phyloP scores from a whole-genome alignment of 2,797 vertebrate species.

The Odontamblyopus rebecca region DNA sequence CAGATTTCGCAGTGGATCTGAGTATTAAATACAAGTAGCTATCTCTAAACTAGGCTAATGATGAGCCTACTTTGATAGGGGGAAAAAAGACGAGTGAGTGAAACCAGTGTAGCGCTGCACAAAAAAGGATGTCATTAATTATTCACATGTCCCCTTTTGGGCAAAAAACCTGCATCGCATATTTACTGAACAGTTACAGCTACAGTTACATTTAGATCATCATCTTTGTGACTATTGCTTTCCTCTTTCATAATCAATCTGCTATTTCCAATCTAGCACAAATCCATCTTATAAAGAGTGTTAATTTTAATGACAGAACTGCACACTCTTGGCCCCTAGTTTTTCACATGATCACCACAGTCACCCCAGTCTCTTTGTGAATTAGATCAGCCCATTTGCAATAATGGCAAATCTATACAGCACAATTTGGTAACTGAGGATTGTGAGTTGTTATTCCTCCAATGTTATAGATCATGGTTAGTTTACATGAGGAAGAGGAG shows the following conservation, averaged over 20 bases:
- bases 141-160: background rate
- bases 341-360: background rate
- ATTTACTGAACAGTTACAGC: background rate
- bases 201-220: background rate
- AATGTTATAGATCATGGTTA: background rate
- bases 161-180: background rate
- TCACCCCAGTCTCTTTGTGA: background rate
- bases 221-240: background rate
- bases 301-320: background rate
- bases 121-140: background rate
- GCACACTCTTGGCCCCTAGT: constrained; percentile 1
- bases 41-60: constrained; percentile 15
- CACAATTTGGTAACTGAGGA: background rate
- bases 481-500: background rate
- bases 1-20: background rate
- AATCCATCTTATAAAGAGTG: background rate
- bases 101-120: constrained; percentile 11
- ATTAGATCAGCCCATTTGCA: background rate
- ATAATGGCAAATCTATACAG: background rate
- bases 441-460: background rate
- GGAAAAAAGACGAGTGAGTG: background rate
- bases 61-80: background rate
- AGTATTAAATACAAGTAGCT: background rate
- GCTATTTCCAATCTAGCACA: background rate
- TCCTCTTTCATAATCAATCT: too few relatives aligned